phyloP scores from a whole-genome alignment of 2,113 vertebrate species.

The Vulpes lagopus region DNA sequence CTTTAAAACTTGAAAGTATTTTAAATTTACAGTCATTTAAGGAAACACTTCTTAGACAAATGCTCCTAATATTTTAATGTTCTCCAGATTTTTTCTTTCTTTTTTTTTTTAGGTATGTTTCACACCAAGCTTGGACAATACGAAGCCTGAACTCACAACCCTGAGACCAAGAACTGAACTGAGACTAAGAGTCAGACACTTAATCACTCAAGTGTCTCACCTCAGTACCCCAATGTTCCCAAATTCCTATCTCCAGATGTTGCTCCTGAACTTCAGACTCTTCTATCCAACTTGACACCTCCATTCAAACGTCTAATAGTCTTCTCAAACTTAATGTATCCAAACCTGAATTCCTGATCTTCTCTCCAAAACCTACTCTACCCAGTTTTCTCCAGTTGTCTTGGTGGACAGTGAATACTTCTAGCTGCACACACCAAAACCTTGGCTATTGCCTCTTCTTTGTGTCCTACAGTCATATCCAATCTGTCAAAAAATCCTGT shows the following conservation, averaged over 20 bases:
- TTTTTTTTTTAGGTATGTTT: not conserved
- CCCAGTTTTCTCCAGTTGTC: not conserved
- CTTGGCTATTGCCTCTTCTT: not conserved
- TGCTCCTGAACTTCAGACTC: not conserved
- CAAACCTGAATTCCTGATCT: slow-evolving; percentile 8
- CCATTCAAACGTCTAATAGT: not conserved
- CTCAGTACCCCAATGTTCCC: not conserved
- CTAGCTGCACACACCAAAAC: not conserved
- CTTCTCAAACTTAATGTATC: not conserved
- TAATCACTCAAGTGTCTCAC: not conserved
- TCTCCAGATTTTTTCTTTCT: not conserved
- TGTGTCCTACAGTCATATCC: not conserved
- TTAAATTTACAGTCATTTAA: not conserved
- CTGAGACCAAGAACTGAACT: not conserved
- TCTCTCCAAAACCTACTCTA: not conserved
- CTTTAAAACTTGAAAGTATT: not conserved
- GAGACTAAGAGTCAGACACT: not conserved
- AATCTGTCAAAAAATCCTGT: not conserved
- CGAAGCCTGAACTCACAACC: not conserved
- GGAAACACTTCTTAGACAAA: not conserved
- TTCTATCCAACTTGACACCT: not conserved
- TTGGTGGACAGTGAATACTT: not conserved
- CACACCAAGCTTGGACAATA: not conserved
- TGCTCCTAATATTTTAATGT: not conserved
- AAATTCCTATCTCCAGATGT: not conserved